These are phyloP conservation scores for Mormyrus lacerda DNA, from an alignment of 2,113 vertebrate species.

Conservation along the genomic window DNA sequence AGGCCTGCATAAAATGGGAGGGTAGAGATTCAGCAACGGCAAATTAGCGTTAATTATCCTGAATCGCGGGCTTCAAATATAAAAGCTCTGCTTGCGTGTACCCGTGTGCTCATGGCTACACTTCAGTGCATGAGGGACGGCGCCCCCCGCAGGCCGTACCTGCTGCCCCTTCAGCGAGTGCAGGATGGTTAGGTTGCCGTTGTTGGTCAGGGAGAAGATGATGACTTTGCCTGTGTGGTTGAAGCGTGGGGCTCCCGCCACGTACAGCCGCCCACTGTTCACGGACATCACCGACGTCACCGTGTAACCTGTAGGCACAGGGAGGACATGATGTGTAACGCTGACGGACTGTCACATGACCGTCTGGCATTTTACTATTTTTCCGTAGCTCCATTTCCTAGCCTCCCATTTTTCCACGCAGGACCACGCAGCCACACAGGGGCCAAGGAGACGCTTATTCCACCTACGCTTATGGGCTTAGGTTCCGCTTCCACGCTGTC, in stretches of 20 bases:
- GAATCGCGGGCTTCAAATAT: not conserved
- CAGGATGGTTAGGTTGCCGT: constrained; percentile 81
- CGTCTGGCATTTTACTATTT: not conserved
- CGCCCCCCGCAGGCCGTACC: constrained; percentile 51
- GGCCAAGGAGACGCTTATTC: not conserved
- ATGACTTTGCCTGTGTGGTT: constrained; percentile 97
- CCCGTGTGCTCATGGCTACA: not conserved
- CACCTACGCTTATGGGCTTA: not conserved
- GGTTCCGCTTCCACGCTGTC: not conserved
- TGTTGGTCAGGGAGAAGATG: constrained; percentile 81
- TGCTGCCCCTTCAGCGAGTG: constrained; percentile 86
- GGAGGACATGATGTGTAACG: not conserved
- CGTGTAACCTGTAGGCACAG: constrained; percentile 74
- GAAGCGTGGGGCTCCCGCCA: constrained; percentile 89
- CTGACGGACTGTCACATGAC: not conserved
- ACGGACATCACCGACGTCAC: constrained; percentile 84
- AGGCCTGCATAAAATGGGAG: not conserved
- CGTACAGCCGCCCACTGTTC: constrained; percentile 66
- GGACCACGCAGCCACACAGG: not conserved
- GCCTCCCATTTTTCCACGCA: not conserved
- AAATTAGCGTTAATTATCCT: not conserved
- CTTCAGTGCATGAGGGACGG: not conserved
- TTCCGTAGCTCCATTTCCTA: not conserved
- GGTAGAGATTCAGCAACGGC: not conserved
- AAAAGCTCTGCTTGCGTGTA: not conserved